Base-by-base conservation (phyloP, 2,113 vertebrate genomes). In the Indicator maculatus region DNA sequence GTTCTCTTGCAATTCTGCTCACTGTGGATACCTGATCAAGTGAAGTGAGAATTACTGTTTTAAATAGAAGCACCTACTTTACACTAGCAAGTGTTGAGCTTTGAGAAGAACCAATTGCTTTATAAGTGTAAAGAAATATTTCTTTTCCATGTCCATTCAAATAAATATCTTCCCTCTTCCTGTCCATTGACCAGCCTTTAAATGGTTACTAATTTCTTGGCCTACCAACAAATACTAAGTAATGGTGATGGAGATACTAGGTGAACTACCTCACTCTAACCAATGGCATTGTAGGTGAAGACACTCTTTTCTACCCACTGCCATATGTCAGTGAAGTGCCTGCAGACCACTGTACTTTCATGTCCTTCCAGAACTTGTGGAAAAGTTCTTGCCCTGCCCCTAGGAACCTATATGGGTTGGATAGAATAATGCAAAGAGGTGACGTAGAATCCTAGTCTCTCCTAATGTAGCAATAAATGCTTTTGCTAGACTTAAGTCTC, bases 41-140 rank as follows among this genome's bases (percentile, higher is more conserved):
- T 60, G 79, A 83, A 93, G 67, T 55, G 60, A 76, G 79, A 94
- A 53, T 89, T 89, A 70, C 47, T 83, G 2, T 83, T 92, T 89
- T 87, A 93, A 94, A 77, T 64, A 93, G 77, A 92, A 83, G 74
- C 83, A 74, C 23, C 8, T 69, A 9, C 44, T 87, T 85, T 33
- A 53, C 55, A 45, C 76, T 90, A 79, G 39, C 30, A 81, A 84
- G 15, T 11, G 16, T 38, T 61, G 53, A 78, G 71, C 16, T 2
- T 63, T 59, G 45, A 91, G 86, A 77, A 88, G 79, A 86, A 39
- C 24, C 16, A 44, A 3, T 33, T 76, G 31, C 30, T 55, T 85
- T 88, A 9, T 66, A 83, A 85, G 23, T 63, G 26, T 33, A 83
- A 6, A 11, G 8, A 28, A 47, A 60, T 31, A 45, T 69, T 73